Evolutionary conservation across 2,888 invertebrate genomes (phyloP), one percentile per base, ranked within the genome.

Genomic region (Carcina quercana): DNA sequence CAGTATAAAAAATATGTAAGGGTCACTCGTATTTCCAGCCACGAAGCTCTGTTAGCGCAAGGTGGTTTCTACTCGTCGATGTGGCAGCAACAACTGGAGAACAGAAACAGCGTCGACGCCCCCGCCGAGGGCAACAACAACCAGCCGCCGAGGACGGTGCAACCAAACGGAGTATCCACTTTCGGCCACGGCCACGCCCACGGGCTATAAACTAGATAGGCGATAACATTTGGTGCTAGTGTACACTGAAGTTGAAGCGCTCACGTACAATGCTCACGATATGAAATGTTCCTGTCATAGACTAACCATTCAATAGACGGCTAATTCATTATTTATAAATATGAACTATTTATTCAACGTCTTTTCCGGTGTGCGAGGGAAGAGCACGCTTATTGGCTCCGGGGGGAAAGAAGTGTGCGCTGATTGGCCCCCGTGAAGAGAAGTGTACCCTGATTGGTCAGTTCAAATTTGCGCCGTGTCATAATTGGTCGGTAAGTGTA

Each of bases 31-130:
- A 40, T 40, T 80, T 85, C 22, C 71, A 93, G 93, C 30, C 94
- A 94, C 68, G 90, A 91, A 39, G 86, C 90, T 28, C 78, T 94
- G 3, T 67, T 94, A 27, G 79, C 82, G 1, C 80, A 82, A 50
- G 88, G 87, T 40, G 95, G 95, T 3, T 73, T 92, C 29, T 98
- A 98, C 76, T 88, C 93, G 0, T 87, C 89, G 14, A 98, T 98
- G 97, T 98, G 98, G 98, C 89, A 91, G 47, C 92, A 95, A 46
- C 97, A 97, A 56, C 71, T 93, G 5, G 89, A 91, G 52, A 88
- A 79, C 32, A 69, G 84, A 35, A 75, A 74, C 37, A 70, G 67
- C 12, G 69, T 67, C 12, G 53, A 47, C 28, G 53, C 42, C 26
- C 58, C 56, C 34, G 46, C 50, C 13, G 40, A 59, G 25, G 42